These are phyloP conservation scores for Melanogrammus aeglefinus DNA, from an alignment of 2,797 vertebrate species.

Conservation along the genomic window DNA sequence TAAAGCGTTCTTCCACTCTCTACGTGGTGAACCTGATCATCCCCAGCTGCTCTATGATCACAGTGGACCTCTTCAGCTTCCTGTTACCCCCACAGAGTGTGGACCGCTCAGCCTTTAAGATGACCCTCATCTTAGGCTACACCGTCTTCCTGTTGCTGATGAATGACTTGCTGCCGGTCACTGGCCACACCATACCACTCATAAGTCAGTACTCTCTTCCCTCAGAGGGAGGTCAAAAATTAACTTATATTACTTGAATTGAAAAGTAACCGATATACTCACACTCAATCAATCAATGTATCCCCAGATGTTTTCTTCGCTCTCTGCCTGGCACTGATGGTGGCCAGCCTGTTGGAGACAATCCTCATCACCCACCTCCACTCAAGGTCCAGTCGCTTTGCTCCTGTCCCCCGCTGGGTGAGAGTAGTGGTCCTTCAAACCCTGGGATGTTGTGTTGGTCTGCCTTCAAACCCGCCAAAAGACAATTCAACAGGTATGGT, in stretches of 20 bases:
- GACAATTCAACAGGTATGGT: constrained; percentile 38
- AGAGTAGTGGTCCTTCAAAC: constrained; percentile 55
- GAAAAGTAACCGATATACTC: background rate
- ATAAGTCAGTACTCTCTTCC: constrained; percentile 59
- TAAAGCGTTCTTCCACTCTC: constrained; percentile 59
- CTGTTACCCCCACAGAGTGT: constrained; percentile 68
- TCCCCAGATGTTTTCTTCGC: constrained; percentile 68
- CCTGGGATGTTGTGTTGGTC: constrained; percentile 50
- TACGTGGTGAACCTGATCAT: constrained; percentile 75
- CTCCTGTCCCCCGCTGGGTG: constrained; percentile 60
- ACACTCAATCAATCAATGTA: constrained; percentile 6
- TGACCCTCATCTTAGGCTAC: constrained; percentile 79
- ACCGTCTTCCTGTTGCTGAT: constrained; percentile 76
- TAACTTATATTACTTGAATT: background rate
- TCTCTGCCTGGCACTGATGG: constrained; percentile 75
- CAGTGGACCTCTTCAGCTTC: constrained; percentile 80
- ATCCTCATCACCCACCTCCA: constrained; percentile 72
- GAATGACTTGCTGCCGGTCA: constrained; percentile 72
- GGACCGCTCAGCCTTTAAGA: constrained; percentile 75
- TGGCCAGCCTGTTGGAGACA: constrained; percentile 73
- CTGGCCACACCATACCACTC: constrained; percentile 68
- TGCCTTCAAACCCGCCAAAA: constrained; percentile 39
- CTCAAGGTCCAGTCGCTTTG: constrained; percentile 35
- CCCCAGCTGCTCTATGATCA: constrained; percentile 76
- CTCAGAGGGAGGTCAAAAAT: background rate